Percentiles rank a stretch among this genome's conserved stretches.
phyloP scores from a whole-genome alignment of 2,797 vertebrate genomes.

The Linurgus olivaceus region DNA sequence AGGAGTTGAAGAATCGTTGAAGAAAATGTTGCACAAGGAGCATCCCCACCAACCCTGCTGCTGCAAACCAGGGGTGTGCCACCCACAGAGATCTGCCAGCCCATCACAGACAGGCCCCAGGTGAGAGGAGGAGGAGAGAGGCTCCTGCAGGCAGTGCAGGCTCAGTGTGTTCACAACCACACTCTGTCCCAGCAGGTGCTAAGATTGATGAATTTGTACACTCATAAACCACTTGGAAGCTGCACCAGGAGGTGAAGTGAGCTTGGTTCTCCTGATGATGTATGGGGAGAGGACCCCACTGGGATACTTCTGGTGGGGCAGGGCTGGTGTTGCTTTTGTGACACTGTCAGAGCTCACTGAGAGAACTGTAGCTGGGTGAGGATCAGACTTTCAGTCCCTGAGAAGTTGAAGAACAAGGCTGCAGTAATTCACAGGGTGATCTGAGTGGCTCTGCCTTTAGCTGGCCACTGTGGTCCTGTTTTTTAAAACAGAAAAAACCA shows the following conservation, averaged over 20 bases:
- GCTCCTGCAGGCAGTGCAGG: neutral
- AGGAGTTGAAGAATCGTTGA: slow-evolving; percentile 1
- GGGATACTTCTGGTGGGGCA: neutral
- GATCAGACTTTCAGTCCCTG: neutral
- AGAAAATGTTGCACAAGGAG: neutral
- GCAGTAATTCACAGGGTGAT: neutral
- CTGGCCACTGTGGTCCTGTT: neutral
- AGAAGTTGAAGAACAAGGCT: neutral
- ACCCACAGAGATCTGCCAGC: neutral
- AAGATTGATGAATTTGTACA: neutral
- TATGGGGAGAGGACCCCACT: neutral
- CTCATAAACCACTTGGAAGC: neutral
- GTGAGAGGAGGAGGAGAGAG: neutral
- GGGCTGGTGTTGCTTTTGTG: neutral
- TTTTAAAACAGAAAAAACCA: neutral
- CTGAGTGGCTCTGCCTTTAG: neutral
- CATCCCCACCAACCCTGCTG: neutral
- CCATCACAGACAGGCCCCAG: slow-evolving; percentile 78
- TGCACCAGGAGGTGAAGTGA: neutral
- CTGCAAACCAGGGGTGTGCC: neutral
- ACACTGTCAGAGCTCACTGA: neutral
- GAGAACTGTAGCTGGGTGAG: neutral
- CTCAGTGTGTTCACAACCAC: fast-evolving
- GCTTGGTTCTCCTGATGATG: neutral
- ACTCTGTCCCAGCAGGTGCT: neutral